Conservation (phyloP, 2,888 invertebrate genomes). For the Chymomyza fuscimana region DNA sequence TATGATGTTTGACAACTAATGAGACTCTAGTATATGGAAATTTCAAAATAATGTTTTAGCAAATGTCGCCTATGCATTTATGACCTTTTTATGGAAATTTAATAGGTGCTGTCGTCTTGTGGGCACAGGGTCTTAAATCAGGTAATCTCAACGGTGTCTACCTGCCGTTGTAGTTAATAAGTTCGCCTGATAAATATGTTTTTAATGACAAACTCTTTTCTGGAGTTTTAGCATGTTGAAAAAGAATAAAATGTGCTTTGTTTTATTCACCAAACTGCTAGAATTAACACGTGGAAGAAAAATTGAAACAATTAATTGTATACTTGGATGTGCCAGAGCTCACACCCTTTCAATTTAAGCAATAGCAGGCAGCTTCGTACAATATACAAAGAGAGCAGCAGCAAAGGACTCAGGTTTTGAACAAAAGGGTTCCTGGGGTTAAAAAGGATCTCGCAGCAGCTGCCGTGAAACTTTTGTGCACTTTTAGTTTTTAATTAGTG, state of each 20-base stretch:
- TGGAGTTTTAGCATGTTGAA: neutral
- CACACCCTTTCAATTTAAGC: slow-evolving; percentile 56
- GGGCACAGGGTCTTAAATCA: neutral
- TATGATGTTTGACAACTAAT: slow-evolving; percentile 8
- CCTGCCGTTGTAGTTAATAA: neutral
- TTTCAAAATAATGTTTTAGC: slow-evolving; percentile 52
- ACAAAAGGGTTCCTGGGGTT: slow-evolving; percentile 7
- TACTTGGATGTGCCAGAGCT: slow-evolving; percentile 33
- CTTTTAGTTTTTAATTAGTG: slow-evolving; percentile 60
- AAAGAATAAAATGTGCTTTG: too few relatives aligned
- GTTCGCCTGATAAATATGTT: neutral
- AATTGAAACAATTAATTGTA: slow-evolving; percentile 66
- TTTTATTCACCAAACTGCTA: slow-evolving; percentile 28
- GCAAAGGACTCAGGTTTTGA: neutral
- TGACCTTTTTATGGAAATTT: slow-evolving; percentile 54
- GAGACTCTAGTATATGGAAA: slow-evolving; percentile 45
- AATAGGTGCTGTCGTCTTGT: slow-evolving; percentile 38
- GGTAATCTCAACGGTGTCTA: slow-evolving; percentile 20
- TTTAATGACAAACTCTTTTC: neutral
- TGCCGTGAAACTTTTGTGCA: slow-evolving; percentile 27
- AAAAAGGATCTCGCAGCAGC: slow-evolving; percentile 9
- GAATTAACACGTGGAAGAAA: slow-evolving; percentile 50
- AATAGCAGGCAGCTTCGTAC: neutral
- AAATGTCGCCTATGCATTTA: slow-evolving; percentile 56
- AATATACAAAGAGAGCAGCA: too few relatives aligned